Base-by-base conservation (phyloP, 2,888 invertebrate species). In the Automeris io region DNA sequence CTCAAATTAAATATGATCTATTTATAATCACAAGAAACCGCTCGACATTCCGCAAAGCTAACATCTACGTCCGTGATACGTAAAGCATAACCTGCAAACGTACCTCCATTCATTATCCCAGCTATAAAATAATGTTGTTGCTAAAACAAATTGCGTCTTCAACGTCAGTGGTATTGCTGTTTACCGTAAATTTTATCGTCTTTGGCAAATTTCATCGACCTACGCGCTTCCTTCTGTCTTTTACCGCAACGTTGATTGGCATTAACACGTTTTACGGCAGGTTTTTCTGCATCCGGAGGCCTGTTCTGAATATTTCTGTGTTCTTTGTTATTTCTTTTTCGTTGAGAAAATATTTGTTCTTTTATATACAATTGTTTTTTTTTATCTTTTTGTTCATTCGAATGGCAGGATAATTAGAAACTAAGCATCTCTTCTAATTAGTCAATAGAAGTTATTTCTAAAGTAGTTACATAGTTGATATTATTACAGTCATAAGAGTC, bases 191-290 rank as follows among this genome's bases (percentile, higher is more conserved):
- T 45, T 58, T 57, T 57, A 57, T 61, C 54, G 54, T 43, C 38
- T 45, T 53, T 54, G 57, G 56, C 50, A 42, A 54, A 56, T 54
- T 51, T 52, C 25, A 31, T 41, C 39, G 33, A 45, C 61, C 59
- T 51, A 65, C 63, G 47, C 50, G 39, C 51, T 57, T 62, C 61
- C 61, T 57, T 41, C 40, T 40, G 39, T 58, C 43, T 47, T 40
- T 46, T 39, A 39, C 16, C 16, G 8, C 16, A 16, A 16, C 16
- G 16, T 16, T 29, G 16, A 16, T 29, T 29, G n/a, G 29, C 16
- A 29, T 16, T 16, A 16, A 16, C 16, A 8, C 9, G 26, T 29
- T 29, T 29, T 29, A 29, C 8, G 26, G 12, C 3, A 19, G 12
- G 6, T 2, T 13, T 16, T 16, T 16, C 29, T 16, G n/a, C 29